Conservation (phyloP, 1,140 invertebrate genomes). For the Bombus confusus region DNA sequence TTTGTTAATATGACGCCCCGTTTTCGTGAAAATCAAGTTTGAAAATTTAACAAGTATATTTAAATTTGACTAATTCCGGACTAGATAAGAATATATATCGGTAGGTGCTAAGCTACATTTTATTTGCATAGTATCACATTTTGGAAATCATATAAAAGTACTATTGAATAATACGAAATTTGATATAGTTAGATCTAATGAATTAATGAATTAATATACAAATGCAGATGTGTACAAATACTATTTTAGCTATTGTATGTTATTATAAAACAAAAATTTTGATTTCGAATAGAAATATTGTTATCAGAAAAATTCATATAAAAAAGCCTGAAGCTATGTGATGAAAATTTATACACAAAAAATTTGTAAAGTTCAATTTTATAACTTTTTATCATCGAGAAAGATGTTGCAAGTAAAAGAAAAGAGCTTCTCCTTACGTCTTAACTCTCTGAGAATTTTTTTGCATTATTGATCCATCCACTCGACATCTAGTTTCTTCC, state of each 20-base stretch:
- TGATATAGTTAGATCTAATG: no score
- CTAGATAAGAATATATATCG: no score
- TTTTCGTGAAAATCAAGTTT: no score
- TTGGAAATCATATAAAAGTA: no score
- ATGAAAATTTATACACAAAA: neutral
- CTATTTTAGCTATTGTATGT: neutral
- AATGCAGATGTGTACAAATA: no score
- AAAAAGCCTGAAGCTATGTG: neutral
- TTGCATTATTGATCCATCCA: conserved; percentile 97
- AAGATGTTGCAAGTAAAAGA: neutral
- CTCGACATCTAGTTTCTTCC: conserved; percentile 97
- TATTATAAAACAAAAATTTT: neutral
- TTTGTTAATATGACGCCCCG: no score
- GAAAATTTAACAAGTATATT: no score
- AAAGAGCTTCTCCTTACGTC: conserved; percentile 78
- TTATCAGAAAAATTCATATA: neutral
- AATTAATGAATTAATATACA: no score
- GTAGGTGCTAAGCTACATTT: no score
- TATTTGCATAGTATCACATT: no score
- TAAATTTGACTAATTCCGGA: no score
- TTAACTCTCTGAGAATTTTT: conserved; percentile 92
- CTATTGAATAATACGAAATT: no score
- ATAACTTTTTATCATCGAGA: neutral
- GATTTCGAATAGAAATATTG: neutral
- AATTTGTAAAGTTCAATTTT: neutral